phyloP scores from a whole-genome alignment of 1,140 invertebrate genomes.

The Drosophila ficusphila region DNA sequence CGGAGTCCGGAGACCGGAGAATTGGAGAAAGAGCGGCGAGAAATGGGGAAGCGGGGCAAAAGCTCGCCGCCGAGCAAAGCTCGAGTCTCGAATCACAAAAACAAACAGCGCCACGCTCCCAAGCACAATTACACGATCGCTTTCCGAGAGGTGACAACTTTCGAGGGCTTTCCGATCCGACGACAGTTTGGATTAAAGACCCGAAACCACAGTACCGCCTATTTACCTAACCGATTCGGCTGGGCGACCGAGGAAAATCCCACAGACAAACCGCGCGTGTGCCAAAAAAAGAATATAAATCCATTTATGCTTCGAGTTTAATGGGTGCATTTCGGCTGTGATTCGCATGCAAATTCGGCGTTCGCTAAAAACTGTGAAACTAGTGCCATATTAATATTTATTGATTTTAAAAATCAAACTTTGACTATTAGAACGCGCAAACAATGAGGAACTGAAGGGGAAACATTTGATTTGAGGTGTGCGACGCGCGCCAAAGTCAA shows the following conservation, averaged over 20 bases:
- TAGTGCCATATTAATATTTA: slow-evolving; percentile 30
- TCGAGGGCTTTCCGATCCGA: slow-evolving; percentile 11
- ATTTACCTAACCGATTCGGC: slow-evolving; percentile 40
- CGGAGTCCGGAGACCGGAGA: slow-evolving; percentile 8
- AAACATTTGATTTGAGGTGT: slow-evolving; percentile 27
- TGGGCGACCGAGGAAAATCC: slow-evolving; percentile 12
- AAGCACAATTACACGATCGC: slow-evolving; percentile 44
- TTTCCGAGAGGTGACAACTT: slow-evolving; percentile 31
- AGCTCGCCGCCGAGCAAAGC: slow-evolving; percentile 28
- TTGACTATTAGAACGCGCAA: slow-evolving; percentile 35
- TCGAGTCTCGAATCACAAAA: slow-evolving; percentile 13
- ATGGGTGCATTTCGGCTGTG: slow-evolving; percentile 23
- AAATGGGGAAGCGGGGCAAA: slow-evolving; percentile 24
- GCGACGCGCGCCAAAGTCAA: slow-evolving; percentile 45
- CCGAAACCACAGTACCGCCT: slow-evolving; percentile 31
- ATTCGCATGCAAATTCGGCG: slow-evolving; percentile 44
- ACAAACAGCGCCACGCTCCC: slow-evolving; percentile 22
- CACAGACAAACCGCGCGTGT: not conserved
- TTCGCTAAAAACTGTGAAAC: not conserved
- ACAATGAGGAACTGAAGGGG: slow-evolving; percentile 28
- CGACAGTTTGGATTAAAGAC: slow-evolving; percentile 19
- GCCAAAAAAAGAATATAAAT: not conserved
- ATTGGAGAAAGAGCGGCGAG: slow-evolving; percentile 3
- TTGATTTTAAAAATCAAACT: not conserved
- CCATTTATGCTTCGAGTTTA: slow-evolving; percentile 1